Base-by-base conservation (phyloP, 1,140 invertebrate species). In the Phymorhynchus buccinoides region DNA sequence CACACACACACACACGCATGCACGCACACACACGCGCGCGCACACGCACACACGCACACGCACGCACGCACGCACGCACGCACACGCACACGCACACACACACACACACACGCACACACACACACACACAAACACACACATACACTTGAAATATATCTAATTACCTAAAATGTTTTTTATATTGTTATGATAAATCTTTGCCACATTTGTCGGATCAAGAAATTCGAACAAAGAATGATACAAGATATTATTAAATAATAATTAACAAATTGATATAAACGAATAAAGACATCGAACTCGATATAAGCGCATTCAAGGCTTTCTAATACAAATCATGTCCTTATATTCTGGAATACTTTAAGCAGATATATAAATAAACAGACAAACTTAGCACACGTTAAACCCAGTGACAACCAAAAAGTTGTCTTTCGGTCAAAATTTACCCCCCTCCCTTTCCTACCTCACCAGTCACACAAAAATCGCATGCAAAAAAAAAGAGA, bases 51-150 rank as follows among this genome's bases (percentile, higher is more conserved):
- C 68, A 3, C 35, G 27, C 35, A 3, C 68, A 73, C 35, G 3
- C n/a, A 73, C n/a, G n/a, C 68, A 73, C 68, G 27, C n/a, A 73
- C n/a, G n/a, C 68, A 73, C n/a, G 27, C 68, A 73, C 35, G 27
- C 68, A 73, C 68, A 30, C 68, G 12, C 68, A 73, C 68, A 30
- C 68, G 12, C 68, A 73, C n/a, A 30, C 56, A 14, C 56, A 62
- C 56, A 16, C 56, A 62, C n/a, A n/a, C 68, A 73, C 68, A 73
- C 68, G n/a, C 35, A 73, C 68, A 3, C 68, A 30, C n/a, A 1
- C 68, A 37, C 35, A 1, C 35, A 37, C n/a, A 12, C n/a, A 73
- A 9, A 3, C 3, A 73, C 48, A 52, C 48, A 52, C 48, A 52
- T 52, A 52, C 22, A 52, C 48, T 52, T 52, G 12, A 52, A 52